Conservation (phyloP, 2,113 vertebrate species). For the Upupa epops region DNA sequence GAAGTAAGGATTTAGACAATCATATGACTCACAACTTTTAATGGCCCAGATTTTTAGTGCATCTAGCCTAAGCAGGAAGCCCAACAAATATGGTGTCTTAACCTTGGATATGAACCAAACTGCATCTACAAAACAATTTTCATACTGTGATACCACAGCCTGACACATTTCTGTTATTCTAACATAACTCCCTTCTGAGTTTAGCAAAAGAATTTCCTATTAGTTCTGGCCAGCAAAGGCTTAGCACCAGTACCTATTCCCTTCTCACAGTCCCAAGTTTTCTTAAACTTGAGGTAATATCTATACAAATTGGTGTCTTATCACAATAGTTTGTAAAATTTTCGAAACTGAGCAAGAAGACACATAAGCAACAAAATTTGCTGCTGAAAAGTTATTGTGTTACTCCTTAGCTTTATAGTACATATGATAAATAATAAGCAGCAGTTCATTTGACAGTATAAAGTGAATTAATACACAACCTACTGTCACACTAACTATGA, state of each 20-base stretch:
- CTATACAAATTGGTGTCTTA: background rate
- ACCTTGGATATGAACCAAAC: background rate
- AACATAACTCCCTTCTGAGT: background rate
- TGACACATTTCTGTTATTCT: background rate
- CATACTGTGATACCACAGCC: background rate
- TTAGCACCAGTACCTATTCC: background rate
- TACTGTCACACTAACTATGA: background rate
- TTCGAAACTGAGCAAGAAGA: background rate
- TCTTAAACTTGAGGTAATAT: background rate
- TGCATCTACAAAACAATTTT: background rate
- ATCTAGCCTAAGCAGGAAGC: constrained; percentile 5
- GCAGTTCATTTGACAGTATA: background rate
- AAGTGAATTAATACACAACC: background rate
- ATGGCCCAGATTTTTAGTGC: constrained; percentile 48
- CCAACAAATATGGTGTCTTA: constrained; percentile 34
- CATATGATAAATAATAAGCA: background rate
- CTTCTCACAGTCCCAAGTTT: background rate
- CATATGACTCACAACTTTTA: constrained; percentile 54
- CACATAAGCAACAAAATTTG: background rate
- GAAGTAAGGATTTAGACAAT: constrained; percentile 54
- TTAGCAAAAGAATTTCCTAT: background rate
- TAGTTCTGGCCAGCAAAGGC: background rate
- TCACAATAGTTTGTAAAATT: background rate
- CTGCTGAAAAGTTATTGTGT: background rate
- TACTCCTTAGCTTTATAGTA: background rate